Conservation (phyloP, 1,140 invertebrate species). For the Bathynomus jamesi region DNA sequence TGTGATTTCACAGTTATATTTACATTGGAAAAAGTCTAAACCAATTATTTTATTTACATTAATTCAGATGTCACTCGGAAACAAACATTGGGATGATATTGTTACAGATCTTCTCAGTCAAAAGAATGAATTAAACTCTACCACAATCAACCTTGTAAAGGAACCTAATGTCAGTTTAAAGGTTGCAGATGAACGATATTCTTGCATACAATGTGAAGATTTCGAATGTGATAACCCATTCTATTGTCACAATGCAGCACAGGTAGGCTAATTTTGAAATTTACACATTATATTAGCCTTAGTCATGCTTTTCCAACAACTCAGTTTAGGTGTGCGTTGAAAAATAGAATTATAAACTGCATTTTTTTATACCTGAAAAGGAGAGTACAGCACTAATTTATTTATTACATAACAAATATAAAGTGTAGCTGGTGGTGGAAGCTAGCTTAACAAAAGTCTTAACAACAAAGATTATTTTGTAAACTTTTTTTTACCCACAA, state of each 20-base stretch:
- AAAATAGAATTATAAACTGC: no score
- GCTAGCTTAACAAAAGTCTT: no score
- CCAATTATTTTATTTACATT: background rate
- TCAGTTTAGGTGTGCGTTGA: no score
- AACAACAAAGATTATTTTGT: no score
- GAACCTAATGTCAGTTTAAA: background rate
- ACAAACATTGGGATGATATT: background rate
- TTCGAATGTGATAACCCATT: background rate
- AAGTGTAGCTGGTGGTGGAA: no score
- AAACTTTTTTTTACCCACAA: no score
- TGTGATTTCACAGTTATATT: background rate
- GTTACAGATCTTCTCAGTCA: background rate
- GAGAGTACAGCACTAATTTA: no score
- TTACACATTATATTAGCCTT: no score
- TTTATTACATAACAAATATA: no score
- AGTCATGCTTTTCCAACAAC: no score
- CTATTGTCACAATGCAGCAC: background rate
- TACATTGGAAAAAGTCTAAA: background rate
- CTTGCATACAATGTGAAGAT: background rate
- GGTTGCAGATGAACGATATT: no score
- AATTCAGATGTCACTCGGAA: background rate
- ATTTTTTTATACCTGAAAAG: no score
- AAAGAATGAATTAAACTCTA: background rate
- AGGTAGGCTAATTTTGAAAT: background rate
- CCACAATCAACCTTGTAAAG: background rate